Base-by-base conservation (phyloP, 2,888 invertebrate species). In the Cataglyphis rosenhaueri region DNA sequence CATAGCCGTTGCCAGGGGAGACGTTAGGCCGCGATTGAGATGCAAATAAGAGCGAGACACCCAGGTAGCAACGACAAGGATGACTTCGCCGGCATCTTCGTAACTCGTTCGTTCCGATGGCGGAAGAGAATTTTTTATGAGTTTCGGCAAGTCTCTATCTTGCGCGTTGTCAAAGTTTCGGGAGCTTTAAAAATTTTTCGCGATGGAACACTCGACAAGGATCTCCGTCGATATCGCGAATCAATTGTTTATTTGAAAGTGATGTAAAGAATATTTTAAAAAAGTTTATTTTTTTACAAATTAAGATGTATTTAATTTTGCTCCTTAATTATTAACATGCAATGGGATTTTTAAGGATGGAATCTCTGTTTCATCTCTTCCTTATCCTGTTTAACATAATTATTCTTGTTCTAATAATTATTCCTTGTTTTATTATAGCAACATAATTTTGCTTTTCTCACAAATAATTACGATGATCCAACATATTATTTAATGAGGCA, bases 1-100 rank as follows among this genome's bases (percentile, higher is more conserved):
- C 87, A 86, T 86, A 65, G 66, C 82, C 64, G 84, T 85, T 86
- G 84, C 84, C 85, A 79, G 62, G 84, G 74, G 76, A 87, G 68
- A 84, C 84, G 87, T 82, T 86, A 71, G 83, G 32, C 78, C 44
- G 64, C 90, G 87, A 92, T 92, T 88, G 88, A 86, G 74, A 89
- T 89, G 91, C 87, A 87, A 92, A 91, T 90, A 85, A 75, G 68
- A 78, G 70, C 79, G 74, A 86, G 84, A 76, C 84, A 84, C 78
- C 62, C 76, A 29, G 78, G 83, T 83, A 66, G 57, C 64, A 55
- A 29, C 35, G 62, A 35, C 75, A 38, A 1, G n/a, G 66, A 21
- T 35, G 66, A 70, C 73, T 84, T 68, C 79, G 75, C 32, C 32
- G 78, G 78, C 78, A 78, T 57, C 78, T 57, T 32, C 44, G 78